Base-by-base conservation (phyloP, 2,888 invertebrate species). In the Ichneumon xanthorius region DNA sequence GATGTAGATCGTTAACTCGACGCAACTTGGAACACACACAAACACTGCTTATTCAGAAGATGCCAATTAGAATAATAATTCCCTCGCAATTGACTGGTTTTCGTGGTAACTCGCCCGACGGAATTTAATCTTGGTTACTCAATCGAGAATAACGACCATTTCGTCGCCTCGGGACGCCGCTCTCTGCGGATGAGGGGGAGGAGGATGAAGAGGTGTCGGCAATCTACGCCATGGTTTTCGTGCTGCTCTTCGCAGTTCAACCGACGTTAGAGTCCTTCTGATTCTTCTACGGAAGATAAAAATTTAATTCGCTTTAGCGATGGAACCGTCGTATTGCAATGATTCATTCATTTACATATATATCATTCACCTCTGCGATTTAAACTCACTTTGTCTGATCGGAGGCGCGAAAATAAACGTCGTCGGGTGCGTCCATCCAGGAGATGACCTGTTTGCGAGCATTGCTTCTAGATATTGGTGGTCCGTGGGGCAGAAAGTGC, bases 341-440 rank as follows among this genome's bases (percentile, higher is more conserved):
- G 14, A 16, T 48, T 48, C 3, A 16, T 48, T 16, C 16, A 16
- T 48, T 48, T 48, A 16, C 45, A 16, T 48, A 48, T 48, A 16
- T 48, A 48, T 48, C 40, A 40, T 40, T 40, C 40, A 11, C 45
- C 45, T 48, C 45, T 48, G 26, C 50, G 58, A 30, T 11, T 14
- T 55, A 30, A 63, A 95, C 97, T 95, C 95, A 98, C 99, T 97
- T 99, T 95, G 97, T 97, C 90, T 96, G 96, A 90, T 98, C 97
- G 68, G 98, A 98, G 90, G 98, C 98, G 94, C 97, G 96, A 95
- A 98, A 99, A 95, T 98, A 99, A 88, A 99, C 97, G 95, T 99
- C 99, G 94, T 99, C 99, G 30, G 99, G 99, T 82, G 99, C 99
- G 94, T 99, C 99, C 97, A 98, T 98, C 98, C 98, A 99, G 93